A percentile compares a stretch with the other conserved stretches of the same genome.
phyloP scores from a whole-genome alignment of 37 sponge, comb jelly and placozoan species.

The Diacarnus erythraeanus region DNA sequence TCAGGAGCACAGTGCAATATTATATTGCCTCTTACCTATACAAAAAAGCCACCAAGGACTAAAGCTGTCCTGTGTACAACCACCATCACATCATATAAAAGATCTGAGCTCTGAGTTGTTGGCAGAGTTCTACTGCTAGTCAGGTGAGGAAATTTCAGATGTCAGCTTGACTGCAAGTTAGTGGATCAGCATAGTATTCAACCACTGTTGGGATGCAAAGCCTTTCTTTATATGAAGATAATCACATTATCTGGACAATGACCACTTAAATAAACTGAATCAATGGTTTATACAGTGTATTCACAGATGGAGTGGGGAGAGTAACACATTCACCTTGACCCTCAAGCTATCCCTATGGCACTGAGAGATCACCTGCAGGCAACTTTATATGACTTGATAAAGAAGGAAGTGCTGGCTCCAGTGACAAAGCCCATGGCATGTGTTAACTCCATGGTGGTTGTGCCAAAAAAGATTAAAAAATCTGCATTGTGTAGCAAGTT shows the following conservation, averaged over 20 bases:
- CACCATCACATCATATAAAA: slow-evolving; percentile 22
- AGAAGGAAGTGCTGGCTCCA: slow-evolving; percentile 36
- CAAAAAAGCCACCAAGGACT: slow-evolving; percentile 20
- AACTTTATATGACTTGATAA: slow-evolving; percentile 43
- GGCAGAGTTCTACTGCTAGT: slow-evolving; percentile 18
- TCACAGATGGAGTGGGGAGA: slow-evolving; percentile 27
- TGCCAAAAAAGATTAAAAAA: too few relatives aligned
- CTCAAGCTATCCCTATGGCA: slow-evolving; percentile 36
- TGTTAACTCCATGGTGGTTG: slow-evolving; percentile 54
- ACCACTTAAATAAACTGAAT: slow-evolving; percentile 1
- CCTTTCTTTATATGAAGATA: slow-evolving; percentile 19
- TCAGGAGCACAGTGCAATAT: slow-evolving; percentile 56
- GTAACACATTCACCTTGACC: slow-evolving; percentile 42
- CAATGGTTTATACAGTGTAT: too few relatives aligned
- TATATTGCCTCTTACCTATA: slow-evolving; percentile 18
- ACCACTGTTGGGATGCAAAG: slow-evolving; percentile 42
- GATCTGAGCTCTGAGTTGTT: slow-evolving; percentile 22
- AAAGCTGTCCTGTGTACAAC: neutral
- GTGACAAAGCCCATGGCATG: slow-evolving; percentile 61
- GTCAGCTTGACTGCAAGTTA: slow-evolving; percentile 20
- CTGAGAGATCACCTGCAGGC: slow-evolving; percentile 27
- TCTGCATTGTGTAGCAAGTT: too few relatives aligned
- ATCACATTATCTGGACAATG: slow-evolving; percentile 40
- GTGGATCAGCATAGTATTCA: slow-evolving; percentile 2
- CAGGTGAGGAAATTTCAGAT: neutral